Base-by-base conservation (phyloP, 1,140 invertebrate species). In the Adoxophyes honmai region DNA sequence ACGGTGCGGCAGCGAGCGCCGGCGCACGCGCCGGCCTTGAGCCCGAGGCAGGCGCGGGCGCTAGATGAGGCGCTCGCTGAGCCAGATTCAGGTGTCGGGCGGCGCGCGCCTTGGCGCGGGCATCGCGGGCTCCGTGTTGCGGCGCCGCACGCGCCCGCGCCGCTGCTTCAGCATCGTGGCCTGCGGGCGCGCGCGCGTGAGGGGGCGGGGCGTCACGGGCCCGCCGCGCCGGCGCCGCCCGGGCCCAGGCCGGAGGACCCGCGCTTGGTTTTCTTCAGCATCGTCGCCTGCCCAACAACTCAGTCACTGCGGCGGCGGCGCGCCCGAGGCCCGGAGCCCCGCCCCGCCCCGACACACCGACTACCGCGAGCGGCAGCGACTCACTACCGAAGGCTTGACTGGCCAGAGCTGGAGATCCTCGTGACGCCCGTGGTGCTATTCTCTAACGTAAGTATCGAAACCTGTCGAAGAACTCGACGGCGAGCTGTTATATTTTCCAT, bases 221-320 rank as follows among this genome's bases (percentile, higher is more conserved):
- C 76, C 74, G 75, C 68, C 66, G 78, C 77, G 64, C 73, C 70
- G 73, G 76, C 75, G 69, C 60, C 56, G 52, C 57, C 61, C n/a
- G n/a, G 59, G 74, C 81, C 73, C 60, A 55, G 57, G 78, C 60
- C 58, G 57, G 78, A 75, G 68, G 81, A 78, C 91, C 96, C 97
- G 91, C 97, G 96, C 93, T 98, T 98, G 91, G 93, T 97, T 94
- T 97, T 97, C 94, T 97, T 96, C 91, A 98, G 93, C 94, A 96
- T 96, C 81, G 94, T 96, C 86, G 95, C 95, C 93, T 94, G 92
- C 75, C 72, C 71, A 71, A 78, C 79, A 81, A 74, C 52, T 68
- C 66, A 66, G 53, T 39, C 69, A 63, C 68, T 66, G 55, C 63
- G 69, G 57, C 65, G 59, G 70, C 44, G 63, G 42, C 62, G 38